Evolutionary conservation across 1,140 invertebrate species (phyloP).

Genomic region (Drosophila orena): DNA sequence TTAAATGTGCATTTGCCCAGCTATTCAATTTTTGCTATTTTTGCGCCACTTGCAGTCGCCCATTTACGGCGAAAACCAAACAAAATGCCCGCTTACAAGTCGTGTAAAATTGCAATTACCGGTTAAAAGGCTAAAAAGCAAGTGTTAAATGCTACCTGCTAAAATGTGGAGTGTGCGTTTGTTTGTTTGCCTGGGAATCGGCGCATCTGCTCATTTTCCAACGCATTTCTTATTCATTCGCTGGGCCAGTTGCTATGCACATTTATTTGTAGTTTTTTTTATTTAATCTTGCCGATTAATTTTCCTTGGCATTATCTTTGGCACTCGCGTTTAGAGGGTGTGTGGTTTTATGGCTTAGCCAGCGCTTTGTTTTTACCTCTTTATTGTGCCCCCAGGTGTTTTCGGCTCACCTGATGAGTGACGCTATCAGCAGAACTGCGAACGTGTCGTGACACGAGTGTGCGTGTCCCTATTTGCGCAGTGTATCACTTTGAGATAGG

Average conservation of each 20-base stretch:
- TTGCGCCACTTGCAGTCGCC: slow-evolving; percentile 4
- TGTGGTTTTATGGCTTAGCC: slow-evolving; percentile 23
- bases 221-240: slow-evolving; percentile 51
- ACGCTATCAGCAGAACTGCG: slow-evolving; percentile 21
- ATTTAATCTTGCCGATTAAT: not conserved
- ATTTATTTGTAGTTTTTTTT: not conserved
- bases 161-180: slow-evolving; percentile 2
- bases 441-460: slow-evolving; percentile 31
- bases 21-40: slow-evolving; percentile 1
- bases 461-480: too few relatives aligned
- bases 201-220: slow-evolving; percentile 47
- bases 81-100: not conserved
- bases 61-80: slow-evolving; percentile 10
- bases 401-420: slow-evolving; percentile 45
- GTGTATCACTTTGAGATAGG: slow-evolving; percentile 16
- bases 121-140: slow-evolving; percentile 4
- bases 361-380: not conserved
- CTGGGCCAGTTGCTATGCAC: slow-evolving; percentile 6
- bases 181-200: slow-evolving; percentile 45
- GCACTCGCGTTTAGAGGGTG: slow-evolving; percentile 9
- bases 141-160: slow-evolving; percentile 28
- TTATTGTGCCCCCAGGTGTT: slow-evolving; percentile 24
- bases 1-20: slow-evolving; percentile 12
- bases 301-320: slow-evolving; percentile 28
- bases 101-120: slow-evolving; percentile 24